Evolutionary conservation across 2,888 invertebrate species (phyloP).

Genomic region (Drosophila anceps): DNA sequence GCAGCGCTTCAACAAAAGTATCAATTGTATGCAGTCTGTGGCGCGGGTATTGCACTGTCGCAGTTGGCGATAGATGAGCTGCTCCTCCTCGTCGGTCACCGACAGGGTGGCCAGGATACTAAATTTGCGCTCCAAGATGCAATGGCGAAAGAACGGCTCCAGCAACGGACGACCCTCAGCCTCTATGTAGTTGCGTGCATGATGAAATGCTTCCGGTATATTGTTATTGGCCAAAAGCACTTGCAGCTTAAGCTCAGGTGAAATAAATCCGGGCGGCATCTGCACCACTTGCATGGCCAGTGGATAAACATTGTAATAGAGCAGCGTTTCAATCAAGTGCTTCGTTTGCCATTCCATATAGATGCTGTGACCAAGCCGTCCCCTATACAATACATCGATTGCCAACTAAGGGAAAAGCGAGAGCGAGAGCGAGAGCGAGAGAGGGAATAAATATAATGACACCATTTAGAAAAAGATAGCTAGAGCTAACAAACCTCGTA

Average conservation of each 20-base stretch:
- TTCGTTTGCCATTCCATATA: conserved; percentile 82
- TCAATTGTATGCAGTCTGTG: conserved; percentile 82
- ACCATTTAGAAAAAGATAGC: background rate
- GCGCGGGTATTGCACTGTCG: conserved; percentile 70
- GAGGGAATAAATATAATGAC: background rate
- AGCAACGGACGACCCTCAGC: conserved; percentile 73
- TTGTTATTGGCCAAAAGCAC: conserved; percentile 83
- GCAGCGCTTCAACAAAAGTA: conserved; percentile 83
- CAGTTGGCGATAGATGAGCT: conserved; percentile 78
- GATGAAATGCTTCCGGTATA: conserved; percentile 83
- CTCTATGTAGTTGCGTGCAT: conserved; percentile 80
- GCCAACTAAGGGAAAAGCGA: conserved; percentile 25
- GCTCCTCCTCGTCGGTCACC: conserved; percentile 81
- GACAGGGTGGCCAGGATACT: conserved; percentile 81
- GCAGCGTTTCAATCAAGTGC: conserved; percentile 79
- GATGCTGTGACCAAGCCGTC: conserved; percentile 43
- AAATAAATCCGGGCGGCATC: conserved; percentile 73
- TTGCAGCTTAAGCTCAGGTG: conserved; percentile 73
- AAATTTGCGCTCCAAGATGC: conserved; percentile 75
- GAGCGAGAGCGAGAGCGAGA: background rate
- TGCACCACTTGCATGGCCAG: conserved; percentile 80
- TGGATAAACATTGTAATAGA: conserved; percentile 70
- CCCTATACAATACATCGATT: conserved; percentile 8
- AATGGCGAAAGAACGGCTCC: conserved; percentile 80
- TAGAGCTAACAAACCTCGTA: conserved; percentile 87